These are phyloP conservation scores for Phrynocephalus forsythii DNA, from an alignment of 2,797 vertebrate species.

Conservation along the genomic window DNA sequence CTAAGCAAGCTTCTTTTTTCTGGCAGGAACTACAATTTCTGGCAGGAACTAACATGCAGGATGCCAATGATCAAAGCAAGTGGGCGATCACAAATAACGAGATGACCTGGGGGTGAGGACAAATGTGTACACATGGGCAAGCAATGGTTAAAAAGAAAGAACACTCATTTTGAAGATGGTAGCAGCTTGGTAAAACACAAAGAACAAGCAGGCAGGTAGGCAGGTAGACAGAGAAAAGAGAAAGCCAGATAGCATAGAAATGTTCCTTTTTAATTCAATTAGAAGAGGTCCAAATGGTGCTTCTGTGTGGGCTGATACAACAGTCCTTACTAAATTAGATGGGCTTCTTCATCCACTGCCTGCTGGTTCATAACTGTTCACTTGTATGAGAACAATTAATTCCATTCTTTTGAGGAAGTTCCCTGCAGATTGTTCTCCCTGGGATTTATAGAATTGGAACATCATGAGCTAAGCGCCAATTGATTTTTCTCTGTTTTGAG, in stretches of 20 bases:
- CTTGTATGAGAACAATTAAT: constrained; percentile 9
- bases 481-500: background rate
- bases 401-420: background rate
- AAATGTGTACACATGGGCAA: background rate
- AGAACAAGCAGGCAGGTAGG: too few species aligned
- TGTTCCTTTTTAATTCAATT: background rate
- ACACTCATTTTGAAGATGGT: background rate
- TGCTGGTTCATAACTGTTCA: background rate
- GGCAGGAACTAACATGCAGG: background rate
- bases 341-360: background rate
- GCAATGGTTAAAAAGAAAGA: background rate
- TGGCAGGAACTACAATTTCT: background rate
- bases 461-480: background rate
- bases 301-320: background rate
- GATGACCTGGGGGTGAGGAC: background rate
- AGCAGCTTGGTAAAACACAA: too few species aligned
- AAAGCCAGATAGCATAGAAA: background rate
- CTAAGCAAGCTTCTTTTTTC: too few species aligned
- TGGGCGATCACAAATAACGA: background rate
- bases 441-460: background rate
- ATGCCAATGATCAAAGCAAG: background rate
- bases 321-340: background rate
- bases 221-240: background rate
- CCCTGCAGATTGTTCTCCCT: background rate
- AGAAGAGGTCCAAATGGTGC: background rate